Conservation (phyloP, 2,113 vertebrate species). For the Axis porcinus region DNA sequence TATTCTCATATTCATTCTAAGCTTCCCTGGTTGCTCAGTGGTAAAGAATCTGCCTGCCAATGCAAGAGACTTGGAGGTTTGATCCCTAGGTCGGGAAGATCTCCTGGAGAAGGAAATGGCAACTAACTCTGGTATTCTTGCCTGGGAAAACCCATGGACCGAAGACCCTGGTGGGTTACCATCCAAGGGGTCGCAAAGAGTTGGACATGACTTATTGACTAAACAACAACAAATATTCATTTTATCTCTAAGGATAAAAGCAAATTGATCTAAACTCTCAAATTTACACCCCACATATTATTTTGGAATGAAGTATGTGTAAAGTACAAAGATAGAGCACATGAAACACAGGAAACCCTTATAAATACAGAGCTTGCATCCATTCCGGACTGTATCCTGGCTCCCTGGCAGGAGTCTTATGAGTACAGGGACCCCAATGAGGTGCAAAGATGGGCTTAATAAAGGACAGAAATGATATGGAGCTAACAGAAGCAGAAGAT, state of each 20-base stretch:
- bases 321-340: not conserved
- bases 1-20: not conserved
- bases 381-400: not conserved
- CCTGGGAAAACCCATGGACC: not conserved
- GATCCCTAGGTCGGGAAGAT: not conserved
- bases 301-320: not conserved
- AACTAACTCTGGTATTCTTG: not conserved
- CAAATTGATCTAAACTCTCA: not conserved
- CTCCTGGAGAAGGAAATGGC: not conserved
- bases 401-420: not conserved
- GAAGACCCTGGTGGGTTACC: not conserved
- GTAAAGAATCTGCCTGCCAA: not conserved
- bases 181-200: not conserved
- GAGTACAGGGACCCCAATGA: fast-evolving
- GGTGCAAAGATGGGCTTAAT: no score
- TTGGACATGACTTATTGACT: not conserved
- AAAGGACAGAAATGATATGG: no score
- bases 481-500: no score
- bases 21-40: not conserved
- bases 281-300: not conserved
- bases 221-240: not conserved
- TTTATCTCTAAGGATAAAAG: not conserved
- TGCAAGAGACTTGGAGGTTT: not conserved
- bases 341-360: not conserved
- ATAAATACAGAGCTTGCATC: not conserved